Conservation (phyloP, 2,888 invertebrate species). For the Cacoxenus indagator region DNA sequence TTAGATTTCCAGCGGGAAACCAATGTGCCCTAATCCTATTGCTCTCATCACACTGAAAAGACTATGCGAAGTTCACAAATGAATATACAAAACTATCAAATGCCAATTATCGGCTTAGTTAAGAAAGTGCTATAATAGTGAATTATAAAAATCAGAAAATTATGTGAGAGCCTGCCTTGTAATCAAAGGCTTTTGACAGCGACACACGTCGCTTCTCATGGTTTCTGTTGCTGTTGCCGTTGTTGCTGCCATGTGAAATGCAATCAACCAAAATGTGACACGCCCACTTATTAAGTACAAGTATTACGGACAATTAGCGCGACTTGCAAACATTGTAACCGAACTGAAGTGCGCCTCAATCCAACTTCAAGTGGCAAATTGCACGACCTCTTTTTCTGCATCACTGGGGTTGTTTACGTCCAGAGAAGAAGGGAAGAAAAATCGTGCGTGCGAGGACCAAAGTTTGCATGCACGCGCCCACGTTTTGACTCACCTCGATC, state of each 20-base stretch:
- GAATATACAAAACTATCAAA: constrained; percentile 47
- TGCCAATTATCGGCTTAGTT: constrained; percentile 57
- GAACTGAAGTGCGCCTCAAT: constrained; percentile 20
- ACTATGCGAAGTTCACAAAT: constrained; percentile 20
- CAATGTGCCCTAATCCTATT: constrained; percentile 35
- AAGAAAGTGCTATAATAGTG: constrained; percentile 45
- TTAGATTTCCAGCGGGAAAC: background rate
- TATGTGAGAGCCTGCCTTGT: constrained; percentile 44
- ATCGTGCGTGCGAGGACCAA: background rate
- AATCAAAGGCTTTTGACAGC: constrained; percentile 60
- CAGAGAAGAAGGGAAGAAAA: background rate
- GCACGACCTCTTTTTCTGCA: background rate
- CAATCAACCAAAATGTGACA: constrained; percentile 34
- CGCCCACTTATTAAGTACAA: constrained; percentile 51
- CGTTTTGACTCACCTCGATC: constrained; percentile 5
- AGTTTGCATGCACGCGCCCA: constrained; percentile 46
- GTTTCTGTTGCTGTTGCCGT: constrained; percentile 32
- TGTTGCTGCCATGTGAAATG: constrained; percentile 28
- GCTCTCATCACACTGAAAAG: constrained; percentile 18
- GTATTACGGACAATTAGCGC: constrained; percentile 52
- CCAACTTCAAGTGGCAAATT: constrained; percentile 43
- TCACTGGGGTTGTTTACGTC: constrained; percentile 19
- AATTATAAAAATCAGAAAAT: constrained; percentile 29
- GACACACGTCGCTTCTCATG: background rate
- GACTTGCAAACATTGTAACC: constrained; percentile 17